Evolutionary conservation across 1,140 invertebrate species (phyloP).

Genomic region (Tachypleus tridentatus): DNA sequence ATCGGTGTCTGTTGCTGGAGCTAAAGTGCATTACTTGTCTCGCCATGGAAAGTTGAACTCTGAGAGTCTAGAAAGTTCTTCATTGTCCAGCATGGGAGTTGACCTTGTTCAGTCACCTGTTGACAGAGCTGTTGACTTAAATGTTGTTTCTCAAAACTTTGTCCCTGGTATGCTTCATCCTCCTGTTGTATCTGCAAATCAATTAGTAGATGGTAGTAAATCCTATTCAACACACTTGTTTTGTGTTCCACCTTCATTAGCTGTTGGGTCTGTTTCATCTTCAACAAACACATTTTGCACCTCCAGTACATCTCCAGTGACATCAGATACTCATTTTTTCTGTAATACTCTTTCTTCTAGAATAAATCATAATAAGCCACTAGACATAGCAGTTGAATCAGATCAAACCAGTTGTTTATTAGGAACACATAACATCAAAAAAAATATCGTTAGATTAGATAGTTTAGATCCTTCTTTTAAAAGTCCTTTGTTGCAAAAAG

Average conservation of each 20-base stretch:
- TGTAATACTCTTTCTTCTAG: not conserved
- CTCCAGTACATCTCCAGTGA: not conserved
- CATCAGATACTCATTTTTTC: not conserved
- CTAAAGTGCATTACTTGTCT: constrained; percentile 20
- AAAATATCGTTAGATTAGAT: too few relatives aligned
- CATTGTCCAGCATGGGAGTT: constrained; percentile 1
- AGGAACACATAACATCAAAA: too few relatives aligned
- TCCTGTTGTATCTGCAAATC: not conserved
- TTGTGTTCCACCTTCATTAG: too few relatives aligned
- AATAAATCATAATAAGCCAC: not conserved
- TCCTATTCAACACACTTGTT: too few relatives aligned
- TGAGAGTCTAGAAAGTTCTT: not conserved
- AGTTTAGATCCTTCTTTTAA: too few relatives aligned
- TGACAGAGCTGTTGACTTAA: constrained; percentile 12
- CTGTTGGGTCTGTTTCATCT: constrained; percentile 11
- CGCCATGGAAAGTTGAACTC: constrained; percentile 10
- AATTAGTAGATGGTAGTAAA: not conserved
- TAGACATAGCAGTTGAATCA: too few relatives aligned
- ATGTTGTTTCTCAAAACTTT: constrained; percentile 18
- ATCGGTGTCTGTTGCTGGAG: constrained; percentile 18
- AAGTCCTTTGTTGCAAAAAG: too few relatives aligned
- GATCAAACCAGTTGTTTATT: too few relatives aligned
- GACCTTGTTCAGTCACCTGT: not conserved
- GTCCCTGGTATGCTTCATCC: constrained; percentile 8
- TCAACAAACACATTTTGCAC: constrained; percentile 4